Conservation (phyloP, 2,113 vertebrate species). For the Scomber colias region DNA sequence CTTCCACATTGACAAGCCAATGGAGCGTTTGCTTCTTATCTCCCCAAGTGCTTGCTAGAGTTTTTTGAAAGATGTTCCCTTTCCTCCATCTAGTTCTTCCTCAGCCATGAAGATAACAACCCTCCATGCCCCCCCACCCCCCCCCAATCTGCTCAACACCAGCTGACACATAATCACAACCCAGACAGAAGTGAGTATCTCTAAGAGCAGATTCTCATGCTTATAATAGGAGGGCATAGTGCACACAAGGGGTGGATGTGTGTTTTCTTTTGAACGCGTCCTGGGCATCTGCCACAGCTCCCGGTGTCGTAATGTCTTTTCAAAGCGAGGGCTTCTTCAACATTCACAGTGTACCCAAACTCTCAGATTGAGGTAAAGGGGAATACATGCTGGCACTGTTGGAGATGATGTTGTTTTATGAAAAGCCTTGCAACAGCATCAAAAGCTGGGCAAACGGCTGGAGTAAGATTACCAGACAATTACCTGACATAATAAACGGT, state of each 20-base stretch:
- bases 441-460: conserved; percentile 8
- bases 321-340: conserved; percentile 32
- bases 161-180: conserved; percentile 73
- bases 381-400: conserved; percentile 14
- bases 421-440: conserved; percentile 3
- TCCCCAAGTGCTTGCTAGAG: conserved; percentile 45
- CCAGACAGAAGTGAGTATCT: conserved; percentile 69
- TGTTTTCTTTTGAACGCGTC: conserved; percentile 58
- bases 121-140: not conserved
- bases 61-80: conserved; percentile 69
- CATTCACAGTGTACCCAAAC: conserved; percentile 23
- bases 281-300: conserved; percentile 34
- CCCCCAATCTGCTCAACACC: conserved; percentile 29
- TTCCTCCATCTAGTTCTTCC: conserved; percentile 67
- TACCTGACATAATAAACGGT: conserved; percentile 59
- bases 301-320: conserved; percentile 39
- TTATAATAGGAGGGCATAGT: conserved; percentile 64
- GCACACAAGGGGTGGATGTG: conserved; percentile 37
- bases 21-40: conserved; percentile 70
- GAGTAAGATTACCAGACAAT: conserved; percentile 59
- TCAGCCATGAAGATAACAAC: conserved; percentile 73
- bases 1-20: conserved; percentile 56
- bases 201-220: conserved; percentile 67
- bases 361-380: conserved; percentile 41
- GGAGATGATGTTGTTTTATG: conserved; percentile 29